Conservation (phyloP, 2,797 vertebrate species). For the Leuciscus waleckii region DNA sequence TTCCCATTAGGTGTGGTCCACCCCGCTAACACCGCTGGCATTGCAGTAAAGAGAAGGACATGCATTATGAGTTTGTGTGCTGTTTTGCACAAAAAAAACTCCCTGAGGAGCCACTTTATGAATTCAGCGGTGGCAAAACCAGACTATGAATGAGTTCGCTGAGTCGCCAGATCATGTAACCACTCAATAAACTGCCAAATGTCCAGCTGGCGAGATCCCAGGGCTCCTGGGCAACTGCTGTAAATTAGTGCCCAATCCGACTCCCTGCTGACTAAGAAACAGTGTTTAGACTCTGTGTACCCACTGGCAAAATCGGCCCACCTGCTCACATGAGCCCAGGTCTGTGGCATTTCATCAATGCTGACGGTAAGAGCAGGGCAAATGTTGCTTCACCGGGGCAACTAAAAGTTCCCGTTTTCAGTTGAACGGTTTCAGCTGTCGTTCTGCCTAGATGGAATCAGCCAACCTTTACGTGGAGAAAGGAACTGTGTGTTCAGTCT, state of each 20-base stretch:
- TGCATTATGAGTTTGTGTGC: background rate
- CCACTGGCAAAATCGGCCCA: constrained; percentile 33
- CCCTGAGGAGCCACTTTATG: constrained; percentile 1
- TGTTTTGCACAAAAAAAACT: background rate
- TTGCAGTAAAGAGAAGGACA: background rate
- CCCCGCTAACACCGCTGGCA: background rate
- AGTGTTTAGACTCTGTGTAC: constrained; percentile 27
- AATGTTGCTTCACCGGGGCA: background rate
- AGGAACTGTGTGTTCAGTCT: constrained; percentile 34
- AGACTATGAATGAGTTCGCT: constrained; percentile 70
- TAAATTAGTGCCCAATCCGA: constrained; percentile 61
- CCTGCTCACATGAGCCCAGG: constrained; percentile 39
- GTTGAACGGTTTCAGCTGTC: background rate
- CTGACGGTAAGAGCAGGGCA: constrained; percentile 13
- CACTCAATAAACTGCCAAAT: constrained; percentile 68
- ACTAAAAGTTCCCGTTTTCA: background rate
- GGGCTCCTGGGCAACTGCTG: constrained; percentile 65
- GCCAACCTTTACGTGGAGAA: background rate
- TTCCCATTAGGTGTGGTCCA: constrained; percentile 37
- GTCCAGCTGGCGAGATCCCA: constrained; percentile 69
- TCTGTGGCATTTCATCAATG: constrained; percentile 34
- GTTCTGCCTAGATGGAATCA: background rate
- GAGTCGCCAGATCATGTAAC: constrained; percentile 67
- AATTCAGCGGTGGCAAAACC: constrained; percentile 18
- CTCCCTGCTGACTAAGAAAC: constrained; percentile 48